These are phyloP conservation scores for Homarus gammarus DNA, from an alignment of 2,888 invertebrate species.

Conservation along the genomic window DNA sequence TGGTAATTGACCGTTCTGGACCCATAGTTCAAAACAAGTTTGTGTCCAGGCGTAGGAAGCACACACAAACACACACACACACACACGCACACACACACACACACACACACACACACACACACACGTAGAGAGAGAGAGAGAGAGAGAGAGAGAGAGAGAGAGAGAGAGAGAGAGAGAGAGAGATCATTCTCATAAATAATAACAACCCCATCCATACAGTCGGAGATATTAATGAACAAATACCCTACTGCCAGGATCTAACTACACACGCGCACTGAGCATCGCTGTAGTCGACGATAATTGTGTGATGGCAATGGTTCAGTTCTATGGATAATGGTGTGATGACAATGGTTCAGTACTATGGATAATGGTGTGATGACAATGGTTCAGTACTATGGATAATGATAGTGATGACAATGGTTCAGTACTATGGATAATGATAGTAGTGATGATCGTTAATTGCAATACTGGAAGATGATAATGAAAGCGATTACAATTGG, in stretches of 20 bases:
- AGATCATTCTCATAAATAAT: slow-evolving; percentile 48
- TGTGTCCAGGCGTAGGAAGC: slow-evolving; percentile 56
- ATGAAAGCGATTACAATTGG: no score
- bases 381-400: neutral
- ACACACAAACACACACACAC: slow-evolving; percentile 22
- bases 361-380: neutral
- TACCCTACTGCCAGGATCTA: slow-evolving; percentile 24
- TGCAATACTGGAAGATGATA: no score
- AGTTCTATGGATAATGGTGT: neutral
- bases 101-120: slow-evolving; percentile 30
- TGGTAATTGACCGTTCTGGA: slow-evolving; percentile 69
- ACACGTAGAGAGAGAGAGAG: neutral
- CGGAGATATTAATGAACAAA: slow-evolving; percentile 57
- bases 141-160: neutral
- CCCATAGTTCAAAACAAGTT: slow-evolving; percentile 67
- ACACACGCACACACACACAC: slow-evolving; percentile 25
- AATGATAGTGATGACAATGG: slow-evolving; percentile 3
- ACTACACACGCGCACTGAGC: slow-evolving; percentile 15
- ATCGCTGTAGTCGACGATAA: neutral
- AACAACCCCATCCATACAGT: slow-evolving; percentile 47
- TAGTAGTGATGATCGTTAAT: neutral
- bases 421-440: no score
- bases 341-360: slow-evolving; percentile 1
- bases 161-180: slow-evolving; percentile 10
- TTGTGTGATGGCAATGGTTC: slow-evolving; percentile 6